phyloP scores from a whole-genome alignment of 2,888 invertebrate species.

The Eilema caniola region DNA sequence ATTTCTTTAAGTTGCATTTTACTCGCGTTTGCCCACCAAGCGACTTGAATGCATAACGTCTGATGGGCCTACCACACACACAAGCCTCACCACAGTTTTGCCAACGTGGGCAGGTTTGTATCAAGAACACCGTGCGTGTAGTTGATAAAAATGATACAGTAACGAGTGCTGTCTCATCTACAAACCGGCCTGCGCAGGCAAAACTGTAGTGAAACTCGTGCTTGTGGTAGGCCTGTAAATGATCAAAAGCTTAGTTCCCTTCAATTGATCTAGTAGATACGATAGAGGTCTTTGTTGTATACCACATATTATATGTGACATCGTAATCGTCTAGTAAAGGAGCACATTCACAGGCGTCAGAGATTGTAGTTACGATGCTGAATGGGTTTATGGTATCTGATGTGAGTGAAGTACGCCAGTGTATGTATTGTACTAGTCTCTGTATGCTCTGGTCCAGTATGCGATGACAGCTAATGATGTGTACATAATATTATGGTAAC shows the following conservation, averaged over 20 bases:
- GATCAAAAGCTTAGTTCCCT: neutral
- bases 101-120: too few relatives aligned
- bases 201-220: too few relatives aligned
- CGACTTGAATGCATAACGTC: too few relatives aligned
- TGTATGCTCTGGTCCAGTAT: slow-evolving; percentile 80
- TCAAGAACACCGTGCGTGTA: too few relatives aligned
- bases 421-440: slow-evolving; percentile 79
- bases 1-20: too few relatives aligned
- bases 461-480: slow-evolving; percentile 81
- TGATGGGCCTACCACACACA: too few relatives aligned
- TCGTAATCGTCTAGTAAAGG: slow-evolving; percentile 73
- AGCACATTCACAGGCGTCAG: slow-evolving; percentile 81
- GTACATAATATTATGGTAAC: slow-evolving; percentile 64
- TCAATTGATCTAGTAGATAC: neutral
- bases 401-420: slow-evolving; percentile 85
- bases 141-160: too few relatives aligned
- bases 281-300: slow-evolving; percentile 4
- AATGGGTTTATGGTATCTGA: slow-evolving; percentile 79
- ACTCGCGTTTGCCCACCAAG: too few relatives aligned
- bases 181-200: too few relatives aligned
- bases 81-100: too few relatives aligned
- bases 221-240: neutral
- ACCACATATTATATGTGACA: slow-evolving; percentile 3
- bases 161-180: too few relatives aligned
- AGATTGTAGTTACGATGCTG: slow-evolving; percentile 74